Conservation (phyloP, 2,888 invertebrate genomes). For the Zhuqinia jingwanae region DNA sequence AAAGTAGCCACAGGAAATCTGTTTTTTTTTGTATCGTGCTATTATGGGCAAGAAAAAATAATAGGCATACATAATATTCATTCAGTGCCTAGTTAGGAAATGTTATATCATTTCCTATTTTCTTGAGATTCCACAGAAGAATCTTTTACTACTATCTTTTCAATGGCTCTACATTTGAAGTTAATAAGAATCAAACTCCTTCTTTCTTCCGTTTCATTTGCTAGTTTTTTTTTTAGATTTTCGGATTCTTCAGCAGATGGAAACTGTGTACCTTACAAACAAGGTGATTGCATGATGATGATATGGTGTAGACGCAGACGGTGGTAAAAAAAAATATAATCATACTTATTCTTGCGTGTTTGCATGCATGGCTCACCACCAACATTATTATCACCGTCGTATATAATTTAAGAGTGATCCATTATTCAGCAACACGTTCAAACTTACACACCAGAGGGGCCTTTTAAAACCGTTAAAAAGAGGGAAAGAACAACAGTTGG, state of each 20-base stretch:
- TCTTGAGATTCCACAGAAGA: not conserved
- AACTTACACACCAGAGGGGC: constrained; percentile 57
- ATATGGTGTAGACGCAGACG: constrained; percentile 13
- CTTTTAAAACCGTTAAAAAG: constrained; percentile 17
- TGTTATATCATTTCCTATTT: not conserved
- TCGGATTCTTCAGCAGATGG: constrained; percentile 48
- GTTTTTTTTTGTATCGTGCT: not conserved
- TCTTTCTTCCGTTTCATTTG: constrained; percentile 56
- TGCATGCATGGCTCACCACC: constrained; percentile 37
- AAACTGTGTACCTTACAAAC: constrained; percentile 58
- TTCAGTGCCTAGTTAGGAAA: not conserved
- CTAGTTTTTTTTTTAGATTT: not conserved
- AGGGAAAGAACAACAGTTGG: constrained; percentile 48
- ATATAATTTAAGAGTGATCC: constrained; percentile 57
- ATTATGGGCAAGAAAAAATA: too few species aligned
- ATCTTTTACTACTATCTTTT: not conserved
- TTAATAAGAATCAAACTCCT: constrained; percentile 35
- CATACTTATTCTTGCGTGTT: constrained; percentile 22
- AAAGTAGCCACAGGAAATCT: constrained; percentile 20
- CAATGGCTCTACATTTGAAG: constrained; percentile 17
- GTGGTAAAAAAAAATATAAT: constrained; percentile 45
- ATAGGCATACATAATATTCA: not conserved
- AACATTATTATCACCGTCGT: not conserved
- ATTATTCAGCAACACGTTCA: constrained; percentile 64
- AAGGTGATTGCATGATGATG: constrained; percentile 63